These are phyloP conservation scores for Leucozona laternaria DNA, from an alignment of 2,888 invertebrate genomes.

Conservation along the genomic window DNA sequence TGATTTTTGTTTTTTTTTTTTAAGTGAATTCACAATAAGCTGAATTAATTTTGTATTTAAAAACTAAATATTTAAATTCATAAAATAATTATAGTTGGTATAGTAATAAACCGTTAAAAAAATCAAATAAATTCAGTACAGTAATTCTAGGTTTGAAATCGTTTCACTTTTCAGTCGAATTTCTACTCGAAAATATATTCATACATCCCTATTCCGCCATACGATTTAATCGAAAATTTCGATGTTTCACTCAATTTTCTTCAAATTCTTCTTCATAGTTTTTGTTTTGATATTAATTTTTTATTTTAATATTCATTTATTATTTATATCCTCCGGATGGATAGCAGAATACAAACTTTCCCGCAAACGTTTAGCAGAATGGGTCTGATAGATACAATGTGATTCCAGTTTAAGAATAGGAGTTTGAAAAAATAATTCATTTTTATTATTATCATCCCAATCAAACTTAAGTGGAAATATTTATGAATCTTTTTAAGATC, in stretches of 20 bases:
- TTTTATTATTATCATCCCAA: neutral
- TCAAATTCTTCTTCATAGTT: no score
- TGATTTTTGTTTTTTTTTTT: neutral
- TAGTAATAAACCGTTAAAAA: neutral
- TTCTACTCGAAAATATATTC: neutral
- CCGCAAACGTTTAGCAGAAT: no score
- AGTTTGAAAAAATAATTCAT: neutral
- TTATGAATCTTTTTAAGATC: neutral
- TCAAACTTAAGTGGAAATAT: neutral
- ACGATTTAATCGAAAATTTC: no score
- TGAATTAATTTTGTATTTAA: neutral
- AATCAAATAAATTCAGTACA: neutral
- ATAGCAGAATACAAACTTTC: no score
- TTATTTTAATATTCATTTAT: no score
- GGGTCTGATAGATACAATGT: neutral
- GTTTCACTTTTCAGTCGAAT: conserved; percentile 3
- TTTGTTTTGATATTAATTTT: no score
- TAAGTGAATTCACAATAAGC: neutral
- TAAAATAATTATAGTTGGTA: neutral
- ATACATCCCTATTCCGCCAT: no score
- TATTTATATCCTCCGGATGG: no score
- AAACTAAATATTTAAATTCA: neutral
- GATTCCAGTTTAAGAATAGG: neutral
- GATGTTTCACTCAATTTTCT: no score
- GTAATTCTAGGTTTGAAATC: neutral